Percentiles rank a stretch among this genome's conserved stretches.
phyloP scores from a whole-genome alignment of 2,797 vertebrate genomes.

The Podarcis siculus region DNA sequence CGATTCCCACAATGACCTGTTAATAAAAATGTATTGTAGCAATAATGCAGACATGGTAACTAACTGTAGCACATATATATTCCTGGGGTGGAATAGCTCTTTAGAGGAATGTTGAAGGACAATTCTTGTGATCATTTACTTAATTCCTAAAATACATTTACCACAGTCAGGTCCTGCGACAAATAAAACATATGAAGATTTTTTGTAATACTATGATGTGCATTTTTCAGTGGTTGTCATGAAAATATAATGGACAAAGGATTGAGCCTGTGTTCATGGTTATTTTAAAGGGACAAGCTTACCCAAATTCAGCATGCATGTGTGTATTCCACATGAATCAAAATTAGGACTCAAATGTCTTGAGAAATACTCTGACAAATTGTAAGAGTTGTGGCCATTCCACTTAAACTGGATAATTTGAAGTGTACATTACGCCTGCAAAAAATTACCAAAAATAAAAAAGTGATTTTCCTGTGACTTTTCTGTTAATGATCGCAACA shows the following conservation, averaged over 20 bases:
- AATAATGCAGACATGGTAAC: background rate
- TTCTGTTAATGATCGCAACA: constrained; percentile 50
- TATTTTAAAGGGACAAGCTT: background rate
- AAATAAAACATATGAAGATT: background rate
- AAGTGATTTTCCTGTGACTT: background rate
- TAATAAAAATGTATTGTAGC: background rate
- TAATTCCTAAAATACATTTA: background rate
- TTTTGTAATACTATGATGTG: background rate
- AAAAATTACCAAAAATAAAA: background rate
- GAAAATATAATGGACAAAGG: background rate
- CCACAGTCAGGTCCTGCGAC: background rate
- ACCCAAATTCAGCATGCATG: background rate
- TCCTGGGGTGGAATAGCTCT: background rate
- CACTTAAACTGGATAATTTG: background rate
- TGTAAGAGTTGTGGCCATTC: background rate
- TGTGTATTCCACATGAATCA: background rate
- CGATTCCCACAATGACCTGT: background rate
- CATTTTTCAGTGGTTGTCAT: background rate
- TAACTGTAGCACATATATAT: background rate
- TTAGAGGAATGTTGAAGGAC: background rate
- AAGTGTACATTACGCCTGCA: background rate
- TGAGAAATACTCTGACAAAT: background rate
- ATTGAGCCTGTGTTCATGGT: background rate
- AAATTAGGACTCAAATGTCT: background rate
- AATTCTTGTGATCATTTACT: background rate